phyloP scores from a whole-genome alignment of 2,888 invertebrate genomes.

The Ommatoiulus sabulosus region DNA sequence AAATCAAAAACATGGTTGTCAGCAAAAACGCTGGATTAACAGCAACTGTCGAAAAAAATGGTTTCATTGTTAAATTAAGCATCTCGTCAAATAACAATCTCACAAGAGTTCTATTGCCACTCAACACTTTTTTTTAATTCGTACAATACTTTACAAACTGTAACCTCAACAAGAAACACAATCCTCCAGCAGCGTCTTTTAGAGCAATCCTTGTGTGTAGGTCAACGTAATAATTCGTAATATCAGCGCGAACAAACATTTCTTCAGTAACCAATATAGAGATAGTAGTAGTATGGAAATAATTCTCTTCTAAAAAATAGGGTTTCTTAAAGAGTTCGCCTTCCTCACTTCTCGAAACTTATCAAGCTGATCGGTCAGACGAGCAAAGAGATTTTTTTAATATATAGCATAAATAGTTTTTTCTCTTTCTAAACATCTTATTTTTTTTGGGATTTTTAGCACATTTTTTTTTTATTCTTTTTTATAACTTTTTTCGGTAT shows the following conservation, averaged over 20 bases:
- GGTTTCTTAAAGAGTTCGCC: constrained; percentile 26
- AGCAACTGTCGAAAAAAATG: no score
- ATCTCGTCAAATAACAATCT: no score
- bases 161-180: constrained; percentile 54
- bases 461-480: neutral
- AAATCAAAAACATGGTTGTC: no score
- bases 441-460: neutral
- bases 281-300: constrained; percentile 41
- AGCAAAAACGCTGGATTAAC: no score
- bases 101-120: neutral
- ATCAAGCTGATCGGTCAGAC: neutral
- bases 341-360: constrained; percentile 2
- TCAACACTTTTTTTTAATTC: constrained; percentile 49
- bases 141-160: constrained; percentile 53
- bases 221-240: neutral
- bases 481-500: neutral
- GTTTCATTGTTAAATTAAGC: no score
- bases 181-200: constrained; percentile 37
- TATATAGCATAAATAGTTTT: constrained; percentile 1
- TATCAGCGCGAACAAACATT: constrained; percentile 48
- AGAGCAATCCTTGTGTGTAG: neutral
- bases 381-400: neutral
- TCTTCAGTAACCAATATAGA: constrained; percentile 48
- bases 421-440: neutral
- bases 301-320: constrained; percentile 45